Conservation (phyloP, 2,797 vertebrate species). For the Hoplostethus atlanticus region DNA sequence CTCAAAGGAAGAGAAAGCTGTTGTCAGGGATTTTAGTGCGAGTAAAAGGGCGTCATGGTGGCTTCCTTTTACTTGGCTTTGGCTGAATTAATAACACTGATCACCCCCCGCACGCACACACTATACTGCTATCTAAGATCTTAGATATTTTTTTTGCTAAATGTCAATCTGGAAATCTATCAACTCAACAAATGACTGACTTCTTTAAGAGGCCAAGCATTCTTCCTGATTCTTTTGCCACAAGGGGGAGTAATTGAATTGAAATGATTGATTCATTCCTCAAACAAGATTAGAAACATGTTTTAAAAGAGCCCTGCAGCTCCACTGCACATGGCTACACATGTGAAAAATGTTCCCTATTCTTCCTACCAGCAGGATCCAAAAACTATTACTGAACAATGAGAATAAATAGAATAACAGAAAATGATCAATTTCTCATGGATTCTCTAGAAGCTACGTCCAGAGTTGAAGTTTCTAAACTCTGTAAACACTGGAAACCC, state of each 20-base stretch:
- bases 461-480: neutral
- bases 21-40: conserved; percentile 62
- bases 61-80: conserved; percentile 21
- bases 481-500: neutral
- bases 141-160: neutral
- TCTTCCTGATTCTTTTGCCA: conserved; percentile 53
- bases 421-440: neutral
- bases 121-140: conserved; percentile 10
- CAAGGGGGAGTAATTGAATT: conserved; percentile 77
- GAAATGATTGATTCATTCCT: conserved; percentile 20
- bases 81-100: conserved; percentile 9
- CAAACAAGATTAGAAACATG: conserved; percentile 68
- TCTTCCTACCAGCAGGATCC: conserved; percentile 43
- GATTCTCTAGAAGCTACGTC: neutral
- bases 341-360: conserved; percentile 59
- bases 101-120: conserved; percentile 5
- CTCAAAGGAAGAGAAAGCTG: conserved; percentile 38
- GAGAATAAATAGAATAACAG: conserved; percentile 6
- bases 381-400: conserved; percentile 17
- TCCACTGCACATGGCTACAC: conserved; percentile 61
- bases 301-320: conserved; percentile 60
- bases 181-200: conserved; percentile 4
- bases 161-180: neutral
- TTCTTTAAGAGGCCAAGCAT: neutral
- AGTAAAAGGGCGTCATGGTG: neutral